phyloP scores from a whole-genome alignment of 2,797 vertebrate species.

The Pseudocheirus occidentalis region DNA sequence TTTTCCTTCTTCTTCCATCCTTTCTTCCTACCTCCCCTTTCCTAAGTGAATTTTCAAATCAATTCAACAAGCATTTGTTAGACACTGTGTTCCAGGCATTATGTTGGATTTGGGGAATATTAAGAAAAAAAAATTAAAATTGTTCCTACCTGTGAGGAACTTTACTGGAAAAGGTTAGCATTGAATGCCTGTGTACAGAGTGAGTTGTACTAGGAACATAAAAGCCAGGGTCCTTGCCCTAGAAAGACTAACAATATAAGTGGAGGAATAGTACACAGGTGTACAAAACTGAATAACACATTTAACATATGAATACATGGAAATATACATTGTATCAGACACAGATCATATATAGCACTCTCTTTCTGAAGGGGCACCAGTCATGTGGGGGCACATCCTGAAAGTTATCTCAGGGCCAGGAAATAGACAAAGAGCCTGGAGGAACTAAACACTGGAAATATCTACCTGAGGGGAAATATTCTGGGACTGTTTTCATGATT shows the following conservation, averaged over 20 bases:
- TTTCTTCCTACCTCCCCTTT: background rate
- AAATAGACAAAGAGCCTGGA: background rate
- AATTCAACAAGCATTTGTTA: background rate
- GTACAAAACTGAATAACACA: too few relatives aligned
- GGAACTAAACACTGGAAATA: background rate
- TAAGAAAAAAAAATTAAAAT: background rate
- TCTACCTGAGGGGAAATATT: background rate
- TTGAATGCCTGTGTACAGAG: background rate
- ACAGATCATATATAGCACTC: too few relatives aligned
- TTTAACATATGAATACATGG: too few relatives aligned
- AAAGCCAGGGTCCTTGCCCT: too few relatives aligned
- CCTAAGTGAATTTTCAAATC: background rate
- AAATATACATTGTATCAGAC: too few relatives aligned
- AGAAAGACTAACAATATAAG: too few relatives aligned
- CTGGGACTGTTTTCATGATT: background rate
- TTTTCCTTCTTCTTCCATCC: background rate
- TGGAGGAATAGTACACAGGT: too few relatives aligned
- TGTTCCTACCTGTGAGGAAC: background rate
- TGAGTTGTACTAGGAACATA: too few relatives aligned
- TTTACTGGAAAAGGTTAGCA: background rate
- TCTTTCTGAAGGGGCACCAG: background rate
- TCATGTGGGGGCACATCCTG: background rate
- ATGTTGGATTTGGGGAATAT: background rate
- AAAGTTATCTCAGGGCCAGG: background rate
- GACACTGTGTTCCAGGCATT: background rate